Conservation (phyloP, 2,888 invertebrate genomes). For the Nudaria mundana region DNA sequence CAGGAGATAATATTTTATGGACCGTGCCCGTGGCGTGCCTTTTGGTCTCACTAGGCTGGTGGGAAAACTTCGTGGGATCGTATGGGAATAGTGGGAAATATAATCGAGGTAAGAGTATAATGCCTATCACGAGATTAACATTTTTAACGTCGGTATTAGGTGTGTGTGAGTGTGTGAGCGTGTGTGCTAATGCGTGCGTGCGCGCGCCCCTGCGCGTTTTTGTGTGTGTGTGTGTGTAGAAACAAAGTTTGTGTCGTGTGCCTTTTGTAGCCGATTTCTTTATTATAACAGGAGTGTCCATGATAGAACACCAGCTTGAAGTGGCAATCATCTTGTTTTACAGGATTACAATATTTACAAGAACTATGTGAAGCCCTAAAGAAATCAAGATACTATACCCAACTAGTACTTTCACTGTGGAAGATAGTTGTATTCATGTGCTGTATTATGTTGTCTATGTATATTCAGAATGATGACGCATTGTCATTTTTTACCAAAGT, state of each 20-base stretch:
- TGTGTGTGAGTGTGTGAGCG: too few relatives aligned
- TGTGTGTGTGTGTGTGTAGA: too few relatives aligned
- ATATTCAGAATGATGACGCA: slow-evolving; percentile 63
- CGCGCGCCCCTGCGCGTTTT: too few relatives aligned
- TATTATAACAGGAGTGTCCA: too few relatives aligned
- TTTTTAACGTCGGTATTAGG: too few relatives aligned
- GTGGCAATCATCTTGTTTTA: too few relatives aligned
- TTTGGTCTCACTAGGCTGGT: slow-evolving; percentile 89
- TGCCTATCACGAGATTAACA: too few relatives aligned
- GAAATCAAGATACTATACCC: slow-evolving; percentile 86
- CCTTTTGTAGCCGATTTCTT: too few relatives aligned
- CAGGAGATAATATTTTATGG: slow-evolving; percentile 77
- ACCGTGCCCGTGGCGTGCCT: slow-evolving; percentile 83
- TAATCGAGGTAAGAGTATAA: slow-evolving; percentile 48
- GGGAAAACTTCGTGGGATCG: slow-evolving; percentile 88
- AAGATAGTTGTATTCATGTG: slow-evolving; percentile 88
- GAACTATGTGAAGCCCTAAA: slow-evolving; percentile 80
- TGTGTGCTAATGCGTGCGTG: too few relatives aligned
- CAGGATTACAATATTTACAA: slow-evolving; percentile 43
- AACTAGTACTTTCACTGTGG: slow-evolving; percentile 87
- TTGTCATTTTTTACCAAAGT: slow-evolving; percentile 73
- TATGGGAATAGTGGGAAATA: too few relatives aligned
- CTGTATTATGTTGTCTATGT: slow-evolving; percentile 82
- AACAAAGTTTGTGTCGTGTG: too few relatives aligned
- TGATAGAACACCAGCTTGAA: too few relatives aligned